Percentiles rank a stretch among this genome's conserved stretches.
These are phyloP conservation scores for Spatula versicolor DNA, from an alignment of 2,797 vertebrate species.

Conservation along the genomic window DNA sequence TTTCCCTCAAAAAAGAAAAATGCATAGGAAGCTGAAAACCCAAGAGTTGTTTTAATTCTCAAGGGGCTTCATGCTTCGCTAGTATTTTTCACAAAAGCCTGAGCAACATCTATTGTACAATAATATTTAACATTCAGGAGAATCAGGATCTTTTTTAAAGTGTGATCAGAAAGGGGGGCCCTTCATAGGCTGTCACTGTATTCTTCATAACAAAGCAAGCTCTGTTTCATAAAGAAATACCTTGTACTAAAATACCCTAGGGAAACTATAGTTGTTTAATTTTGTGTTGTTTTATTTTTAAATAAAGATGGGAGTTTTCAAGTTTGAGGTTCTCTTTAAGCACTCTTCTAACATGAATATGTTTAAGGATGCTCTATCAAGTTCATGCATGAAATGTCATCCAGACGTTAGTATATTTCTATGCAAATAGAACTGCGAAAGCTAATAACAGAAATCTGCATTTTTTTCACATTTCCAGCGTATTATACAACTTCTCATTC, in stretches of 20 bases:
- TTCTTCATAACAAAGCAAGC: slow-evolving; percentile 38
- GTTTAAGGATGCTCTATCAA: slow-evolving; percentile 48
- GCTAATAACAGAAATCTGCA: slow-evolving; percentile 67
- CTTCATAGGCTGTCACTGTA: slow-evolving; percentile 14
- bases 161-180: slow-evolving; percentile 26
- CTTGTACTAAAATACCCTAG: slow-evolving; percentile 9
- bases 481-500: slow-evolving; percentile 49
- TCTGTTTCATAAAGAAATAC: slow-evolving; percentile 49
- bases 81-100: slow-evolving; percentile 18
- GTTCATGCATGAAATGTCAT: slow-evolving; percentile 57
- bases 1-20: slow-evolving; percentile 17
- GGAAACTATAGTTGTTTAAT: background rate
- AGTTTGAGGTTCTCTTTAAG: slow-evolving; percentile 32
- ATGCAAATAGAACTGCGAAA: slow-evolving; percentile 69
- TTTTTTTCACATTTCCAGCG: slow-evolving; percentile 65
- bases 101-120: background rate
- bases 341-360: slow-evolving; percentile 48
- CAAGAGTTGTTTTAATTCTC: background rate
- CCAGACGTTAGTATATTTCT: slow-evolving; percentile 53
- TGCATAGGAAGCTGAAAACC: background rate
- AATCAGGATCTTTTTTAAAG: background rate
- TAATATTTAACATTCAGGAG: slow-evolving; percentile 47
- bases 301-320: background rate
- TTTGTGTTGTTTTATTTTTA: background rate
- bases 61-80: background rate